phyloP scores from a whole-genome alignment of 2,113 vertebrate species.

The Chionis minor region DNA sequence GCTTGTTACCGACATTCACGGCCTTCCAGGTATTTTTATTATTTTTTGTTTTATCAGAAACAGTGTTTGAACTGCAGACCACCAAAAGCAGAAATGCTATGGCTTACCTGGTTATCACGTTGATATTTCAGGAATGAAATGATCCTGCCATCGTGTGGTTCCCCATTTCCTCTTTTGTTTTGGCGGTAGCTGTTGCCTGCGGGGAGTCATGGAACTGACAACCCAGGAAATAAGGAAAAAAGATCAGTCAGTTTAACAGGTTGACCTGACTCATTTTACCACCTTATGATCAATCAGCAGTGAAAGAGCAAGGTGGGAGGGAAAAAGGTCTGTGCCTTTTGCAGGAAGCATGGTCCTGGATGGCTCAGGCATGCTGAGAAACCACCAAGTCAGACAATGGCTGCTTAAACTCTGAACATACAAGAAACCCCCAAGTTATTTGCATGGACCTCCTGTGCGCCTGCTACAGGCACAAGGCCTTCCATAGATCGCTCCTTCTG shows the following conservation, averaged over 20 bases:
- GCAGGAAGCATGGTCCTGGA: neutral
- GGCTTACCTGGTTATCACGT: neutral
- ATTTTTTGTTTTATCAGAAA: neutral
- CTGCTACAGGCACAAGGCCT: neutral
- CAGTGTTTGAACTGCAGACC: neutral
- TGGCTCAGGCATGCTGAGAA: neutral
- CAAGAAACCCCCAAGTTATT: neutral
- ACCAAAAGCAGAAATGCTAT: neutral
- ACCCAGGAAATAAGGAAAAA: neutral
- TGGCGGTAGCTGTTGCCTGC: neutral
- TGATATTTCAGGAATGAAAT: neutral
- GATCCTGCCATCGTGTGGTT: neutral
- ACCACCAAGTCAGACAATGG: accelerated
- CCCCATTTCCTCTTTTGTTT: neutral
- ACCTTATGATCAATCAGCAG: neutral
- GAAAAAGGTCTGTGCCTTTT: neutral
- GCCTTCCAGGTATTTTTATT: neutral
- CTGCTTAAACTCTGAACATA: neutral
- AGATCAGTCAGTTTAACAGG: neutral
- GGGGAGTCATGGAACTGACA: neutral
- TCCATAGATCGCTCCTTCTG: neutral
- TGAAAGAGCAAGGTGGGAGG: neutral
- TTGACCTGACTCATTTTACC: neutral
- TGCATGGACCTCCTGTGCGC: accelerated
- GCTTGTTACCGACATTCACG: neutral